A percentile compares a stretch with the other conserved stretches of the same genome.
phyloP scores from a whole-genome alignment of 2,113 vertebrate species.

The Notiomystis cincta region DNA sequence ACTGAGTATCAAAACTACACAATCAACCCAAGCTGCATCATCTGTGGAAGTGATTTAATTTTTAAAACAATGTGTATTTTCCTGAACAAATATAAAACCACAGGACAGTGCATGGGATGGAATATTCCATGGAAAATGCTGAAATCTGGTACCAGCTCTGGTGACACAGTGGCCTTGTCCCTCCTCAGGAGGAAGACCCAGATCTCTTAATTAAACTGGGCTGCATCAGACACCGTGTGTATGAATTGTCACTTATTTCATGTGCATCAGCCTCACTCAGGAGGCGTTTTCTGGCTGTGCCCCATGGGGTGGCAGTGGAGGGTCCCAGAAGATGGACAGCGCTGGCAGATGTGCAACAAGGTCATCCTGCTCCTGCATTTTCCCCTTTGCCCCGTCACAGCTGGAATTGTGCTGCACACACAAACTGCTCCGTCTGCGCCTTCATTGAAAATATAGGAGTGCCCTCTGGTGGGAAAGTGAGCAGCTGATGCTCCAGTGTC shows the following conservation, averaged over 20 bases:
- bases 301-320: rapidly evolving
- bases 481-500: neutral
- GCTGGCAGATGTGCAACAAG: neutral
- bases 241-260: neutral
- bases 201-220: neutral
- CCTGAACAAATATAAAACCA: neutral
- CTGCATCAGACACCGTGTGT: neutral
- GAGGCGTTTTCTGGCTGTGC: neutral
- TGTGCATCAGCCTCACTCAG: rapidly evolving
- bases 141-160: neutral
- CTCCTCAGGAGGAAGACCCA: neutral
- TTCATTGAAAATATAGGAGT: conserved; percentile 50
- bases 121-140: neutral
- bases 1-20: neutral
- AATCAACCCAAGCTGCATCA: neutral
- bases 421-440: rapidly evolving
- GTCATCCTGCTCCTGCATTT: neutral
- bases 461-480: conserved; percentile 48
- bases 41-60: neutral
- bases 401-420: rapidly evolving
- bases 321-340: neutral
- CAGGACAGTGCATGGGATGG: neutral
- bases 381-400: neutral
- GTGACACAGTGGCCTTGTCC: neutral
- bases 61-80: neutral